These are phyloP conservation scores for Platysternon megacephalum DNA, from an alignment of 2,113 vertebrate genomes.

Conservation along the genomic window DNA sequence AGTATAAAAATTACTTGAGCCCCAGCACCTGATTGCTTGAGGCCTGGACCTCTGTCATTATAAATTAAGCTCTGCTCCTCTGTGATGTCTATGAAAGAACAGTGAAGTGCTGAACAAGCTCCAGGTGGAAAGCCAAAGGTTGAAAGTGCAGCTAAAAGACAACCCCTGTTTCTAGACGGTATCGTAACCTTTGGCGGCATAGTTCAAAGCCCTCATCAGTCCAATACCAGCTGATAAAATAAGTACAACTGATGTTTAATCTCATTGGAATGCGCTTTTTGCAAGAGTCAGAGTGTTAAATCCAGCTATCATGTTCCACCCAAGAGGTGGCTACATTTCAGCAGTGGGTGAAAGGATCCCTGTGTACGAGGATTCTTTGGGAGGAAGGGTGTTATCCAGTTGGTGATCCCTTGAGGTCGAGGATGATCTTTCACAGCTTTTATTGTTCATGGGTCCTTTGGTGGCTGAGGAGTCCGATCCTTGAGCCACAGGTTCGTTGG, in stretches of 20 bases:
- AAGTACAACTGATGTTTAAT: not conserved
- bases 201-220: not conserved
- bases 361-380: too few relatives aligned
- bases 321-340: not conserved
- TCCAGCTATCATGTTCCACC: not conserved
- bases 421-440: too few relatives aligned
- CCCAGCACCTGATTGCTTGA: too few relatives aligned
- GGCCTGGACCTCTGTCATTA: too few relatives aligned
- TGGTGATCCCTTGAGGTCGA: too few relatives aligned
- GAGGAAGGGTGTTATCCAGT: too few relatives aligned
- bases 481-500: too few relatives aligned
- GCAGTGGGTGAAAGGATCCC: not conserved
- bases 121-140: not conserved
- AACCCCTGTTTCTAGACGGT: not conserved
- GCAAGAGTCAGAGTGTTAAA: not conserved
- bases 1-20: too few relatives aligned
- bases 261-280: not conserved
- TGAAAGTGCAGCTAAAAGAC: not conserved
- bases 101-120: not conserved
- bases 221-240: not conserved
- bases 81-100: not conserved
- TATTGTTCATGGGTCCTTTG: too few relatives aligned
- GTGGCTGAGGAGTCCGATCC: too few relatives aligned
- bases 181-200: not conserved
- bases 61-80: not conserved